Conservation (phyloP, 2,113 vertebrate species). For the Chaetops frenatus region DNA sequence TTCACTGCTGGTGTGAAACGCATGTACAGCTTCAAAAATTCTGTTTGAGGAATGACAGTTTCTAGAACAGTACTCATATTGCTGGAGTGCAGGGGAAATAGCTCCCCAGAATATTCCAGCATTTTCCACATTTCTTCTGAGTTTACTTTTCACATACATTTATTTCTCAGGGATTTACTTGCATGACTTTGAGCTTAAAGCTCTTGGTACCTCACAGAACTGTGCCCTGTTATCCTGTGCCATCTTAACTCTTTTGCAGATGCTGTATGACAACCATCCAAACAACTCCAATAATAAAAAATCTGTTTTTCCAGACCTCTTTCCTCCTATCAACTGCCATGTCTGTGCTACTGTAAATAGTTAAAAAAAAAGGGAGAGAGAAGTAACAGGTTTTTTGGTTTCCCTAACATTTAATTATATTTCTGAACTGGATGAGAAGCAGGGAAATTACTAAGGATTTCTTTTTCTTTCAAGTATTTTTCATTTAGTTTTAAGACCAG, state of each 20-base stretch:
- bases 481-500: neutral
- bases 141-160: neutral
- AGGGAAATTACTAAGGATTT: neutral
- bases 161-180: neutral
- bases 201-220: neutral
- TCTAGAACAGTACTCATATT: neutral
- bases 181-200: neutral
- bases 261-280: neutral
- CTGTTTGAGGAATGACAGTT: neutral
- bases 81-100: neutral
- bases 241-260: neutral
- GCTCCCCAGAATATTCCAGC: neutral
- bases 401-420: neutral
- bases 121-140: neutral
- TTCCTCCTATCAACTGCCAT: neutral
- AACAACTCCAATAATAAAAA: neutral
- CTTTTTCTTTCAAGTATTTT: neutral
- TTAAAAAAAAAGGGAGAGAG: neutral
- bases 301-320: neutral
- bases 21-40: neutral
- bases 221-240: neutral
- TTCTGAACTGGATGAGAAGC: neutral
- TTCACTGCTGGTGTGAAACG: neutral
- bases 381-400: neutral
- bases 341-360: neutral